A percentile compares a stretch with the other conserved stretches of the same genome.
Conservation (phyloP, 2,888 invertebrate genomes). For the Leucoma salicis region DNA sequence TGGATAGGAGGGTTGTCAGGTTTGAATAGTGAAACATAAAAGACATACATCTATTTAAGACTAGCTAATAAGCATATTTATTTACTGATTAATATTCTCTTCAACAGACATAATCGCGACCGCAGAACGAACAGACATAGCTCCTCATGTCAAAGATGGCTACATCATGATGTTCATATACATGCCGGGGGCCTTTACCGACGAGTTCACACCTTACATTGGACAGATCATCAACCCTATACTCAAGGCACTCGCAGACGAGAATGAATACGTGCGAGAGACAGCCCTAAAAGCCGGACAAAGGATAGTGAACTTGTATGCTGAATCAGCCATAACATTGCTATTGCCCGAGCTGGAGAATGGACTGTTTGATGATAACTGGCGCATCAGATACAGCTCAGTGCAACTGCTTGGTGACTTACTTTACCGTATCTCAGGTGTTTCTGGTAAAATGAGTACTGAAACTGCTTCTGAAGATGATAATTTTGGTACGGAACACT, state of each 20-base stretch:
- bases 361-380: slow-evolving; percentile 98
- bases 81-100: too few species aligned
- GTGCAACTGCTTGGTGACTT: slow-evolving; percentile 98
- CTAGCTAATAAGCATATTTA: too few species aligned
- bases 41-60: too few species aligned
- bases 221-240: slow-evolving; percentile 98
- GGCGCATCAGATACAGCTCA: slow-evolving; percentile 97
- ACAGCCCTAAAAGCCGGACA: slow-evolving; percentile 98
- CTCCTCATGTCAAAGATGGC: slow-evolving; percentile 98
- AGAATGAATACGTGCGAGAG: slow-evolving; percentile 98
- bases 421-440: slow-evolving; percentile 97
- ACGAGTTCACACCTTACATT: slow-evolving; percentile 97
- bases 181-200: slow-evolving; percentile 98
- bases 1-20: too few species aligned
- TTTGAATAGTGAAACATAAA: too few species aligned
- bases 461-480: slow-evolving; percentile 99
- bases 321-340: slow-evolving; percentile 95
- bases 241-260: slow-evolving; percentile 98
- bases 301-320: slow-evolving; percentile 97
- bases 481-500: slow-evolving; percentile 98
- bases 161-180: slow-evolving; percentile 99
- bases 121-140: slow-evolving; percentile 95
- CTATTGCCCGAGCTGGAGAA: slow-evolving; percentile 96
- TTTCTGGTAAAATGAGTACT: slow-evolving; percentile 99
- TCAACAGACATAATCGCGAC: slow-evolving; percentile 96